phyloP scores from a whole-genome alignment of 1,140 invertebrate genomes.

The Trinorchestia longiramus region DNA sequence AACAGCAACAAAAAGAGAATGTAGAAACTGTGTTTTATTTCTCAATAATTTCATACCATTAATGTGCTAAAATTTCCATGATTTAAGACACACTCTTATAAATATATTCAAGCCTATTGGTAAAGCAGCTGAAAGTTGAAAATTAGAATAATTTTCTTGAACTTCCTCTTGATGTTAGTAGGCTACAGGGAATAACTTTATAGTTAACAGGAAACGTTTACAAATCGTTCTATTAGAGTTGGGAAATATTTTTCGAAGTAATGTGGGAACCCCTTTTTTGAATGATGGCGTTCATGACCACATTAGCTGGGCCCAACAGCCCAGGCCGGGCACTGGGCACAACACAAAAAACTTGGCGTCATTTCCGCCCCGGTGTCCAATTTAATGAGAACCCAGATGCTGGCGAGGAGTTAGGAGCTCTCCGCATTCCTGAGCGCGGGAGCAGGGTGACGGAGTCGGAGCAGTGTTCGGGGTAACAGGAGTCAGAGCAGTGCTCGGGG shows the following conservation, averaged over 20 bases:
- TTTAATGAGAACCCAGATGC: conserved; percentile 40
- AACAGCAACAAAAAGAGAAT: no score
- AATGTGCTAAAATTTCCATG: no score
- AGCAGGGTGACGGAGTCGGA: background rate
- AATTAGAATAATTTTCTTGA: no score
- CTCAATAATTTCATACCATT: no score
- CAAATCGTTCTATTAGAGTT: background rate
- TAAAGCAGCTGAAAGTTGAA: no score
- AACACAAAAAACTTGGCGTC: conserved; percentile 35
- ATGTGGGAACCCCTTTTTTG: background rate
- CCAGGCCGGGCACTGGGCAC: conserved; percentile 7
- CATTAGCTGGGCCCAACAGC: background rate
- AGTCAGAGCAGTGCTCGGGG: background rate
- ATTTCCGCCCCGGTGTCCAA: conserved; percentile 42
- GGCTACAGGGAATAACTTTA: background rate
- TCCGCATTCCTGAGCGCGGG: background rate
- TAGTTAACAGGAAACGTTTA: background rate
- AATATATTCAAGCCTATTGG: no score
- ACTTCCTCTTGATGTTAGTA: no score
- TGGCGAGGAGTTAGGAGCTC: background rate
- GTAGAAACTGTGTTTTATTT: no score
- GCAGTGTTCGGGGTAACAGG: background rate
- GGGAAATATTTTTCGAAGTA: background rate
- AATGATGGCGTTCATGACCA: background rate
- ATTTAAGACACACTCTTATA: no score